Base-by-base conservation (phyloP, 2,797 vertebrate genomes). In the Mycteria americana region DNA sequence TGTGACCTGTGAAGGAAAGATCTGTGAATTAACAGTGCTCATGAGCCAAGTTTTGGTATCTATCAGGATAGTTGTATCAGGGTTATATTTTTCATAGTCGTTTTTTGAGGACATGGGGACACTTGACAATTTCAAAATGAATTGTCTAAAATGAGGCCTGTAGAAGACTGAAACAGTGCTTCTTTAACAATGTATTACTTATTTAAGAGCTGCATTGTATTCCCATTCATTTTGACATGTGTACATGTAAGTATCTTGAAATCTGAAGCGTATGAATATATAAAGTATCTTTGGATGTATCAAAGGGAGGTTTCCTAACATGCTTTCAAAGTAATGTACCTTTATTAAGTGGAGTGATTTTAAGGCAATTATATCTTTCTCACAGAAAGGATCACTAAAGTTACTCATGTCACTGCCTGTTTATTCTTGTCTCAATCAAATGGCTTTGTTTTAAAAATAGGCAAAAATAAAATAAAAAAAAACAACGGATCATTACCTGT, bases 401-500 rank as follows among this genome's bases (percentile, higher is more conserved):
- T 73, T 80, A 46, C 28, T 68, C 9, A 35, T 1, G 2, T 56
- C n/a, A 18, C 27, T 92, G 2, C 15, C 13, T 68, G 10, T 82
- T 91, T 76, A 51, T 67, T 39, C 59, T 89, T 56, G 11, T 73
- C 35, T 80, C 27, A 57, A 4, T 46, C 7, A 63, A 88, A 80
- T 72, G 21, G 7, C 18, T 78, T 89, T 85, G n/a, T 78, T 92
- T 79, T 50, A 30, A 81, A 85, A 93, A 77, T 5, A 56, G 23
- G 41, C 27, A 75, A 35, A 77, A 91, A 54, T 31, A 60, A 92
- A 88, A 39, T n/a, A 31, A 57, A 82, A 91, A 91, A 70, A 11
- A 27, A 22, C 3, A 62, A 25, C 0, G 0, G 30, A 15, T 48
- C 13, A 24, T 79, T 45, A 59, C 21, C 41, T 70, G 14, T 37